Conservation (phyloP, 2,888 invertebrate genomes). For the Euphydryas editha region DNA sequence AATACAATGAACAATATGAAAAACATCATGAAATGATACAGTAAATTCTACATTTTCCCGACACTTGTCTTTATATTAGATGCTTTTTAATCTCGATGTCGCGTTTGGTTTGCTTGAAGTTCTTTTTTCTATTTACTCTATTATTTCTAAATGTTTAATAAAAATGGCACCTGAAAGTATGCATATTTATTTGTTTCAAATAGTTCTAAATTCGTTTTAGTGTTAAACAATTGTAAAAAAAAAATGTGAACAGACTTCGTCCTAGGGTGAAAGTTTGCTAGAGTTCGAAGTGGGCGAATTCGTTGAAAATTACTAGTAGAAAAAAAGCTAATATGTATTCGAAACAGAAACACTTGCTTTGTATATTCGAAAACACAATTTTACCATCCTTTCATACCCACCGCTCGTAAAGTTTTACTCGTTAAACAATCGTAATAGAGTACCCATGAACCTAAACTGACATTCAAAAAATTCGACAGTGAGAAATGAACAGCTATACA, state of each 20-base stretch:
- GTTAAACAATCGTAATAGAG: conserved; percentile 35
- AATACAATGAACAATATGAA: too few species aligned
- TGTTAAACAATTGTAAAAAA: not conserved
- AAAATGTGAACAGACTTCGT: not conserved
- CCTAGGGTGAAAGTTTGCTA: not conserved
- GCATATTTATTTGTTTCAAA: too few species aligned
- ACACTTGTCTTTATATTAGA: too few species aligned
- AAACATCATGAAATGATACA: too few species aligned
- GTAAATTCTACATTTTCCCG: too few species aligned
- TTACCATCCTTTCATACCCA: conserved; percentile 20
- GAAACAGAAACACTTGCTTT: conserved; percentile 7
- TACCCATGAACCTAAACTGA: conserved; percentile 39
- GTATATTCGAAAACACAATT: conserved; percentile 22
- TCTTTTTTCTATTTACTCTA: too few species aligned
- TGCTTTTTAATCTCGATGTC: too few species aligned
- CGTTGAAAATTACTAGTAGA: not conserved
- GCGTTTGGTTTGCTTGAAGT: too few species aligned
- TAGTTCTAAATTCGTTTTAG: not conserved
- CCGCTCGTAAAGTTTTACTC: conserved; percentile 25
- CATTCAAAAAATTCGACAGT: conserved; percentile 65
- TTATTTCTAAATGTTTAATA: too few species aligned
- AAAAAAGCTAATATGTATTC: conserved; percentile 9
- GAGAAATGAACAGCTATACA: conserved; percentile 60
- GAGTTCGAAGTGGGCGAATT: not conserved
- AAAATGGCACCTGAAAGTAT: too few species aligned